phyloP scores from a whole-genome alignment of 2,797 vertebrate species.

The Potorous gilbertii region DNA sequence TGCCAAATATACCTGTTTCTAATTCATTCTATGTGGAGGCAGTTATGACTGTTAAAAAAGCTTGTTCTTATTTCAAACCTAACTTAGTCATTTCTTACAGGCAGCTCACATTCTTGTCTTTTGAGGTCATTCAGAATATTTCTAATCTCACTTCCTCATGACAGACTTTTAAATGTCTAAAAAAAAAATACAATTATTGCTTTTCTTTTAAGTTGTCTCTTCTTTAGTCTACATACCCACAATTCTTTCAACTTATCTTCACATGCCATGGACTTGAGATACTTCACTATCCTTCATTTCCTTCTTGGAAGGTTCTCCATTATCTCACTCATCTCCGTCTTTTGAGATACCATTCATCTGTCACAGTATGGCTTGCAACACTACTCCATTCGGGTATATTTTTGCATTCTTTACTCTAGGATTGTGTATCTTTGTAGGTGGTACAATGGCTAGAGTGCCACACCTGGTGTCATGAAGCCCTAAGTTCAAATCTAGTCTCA shows the following conservation, averaged over 20 bases:
- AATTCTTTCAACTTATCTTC: background rate
- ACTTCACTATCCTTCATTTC: background rate
- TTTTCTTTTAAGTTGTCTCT: background rate
- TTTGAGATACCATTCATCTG: background rate
- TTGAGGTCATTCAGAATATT: background rate
- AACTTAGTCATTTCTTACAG: background rate
- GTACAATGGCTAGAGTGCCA: too few relatives aligned
- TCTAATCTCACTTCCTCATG: background rate
- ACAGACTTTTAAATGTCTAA: background rate
- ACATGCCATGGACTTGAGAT: background rate
- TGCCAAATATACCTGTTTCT: background rate
- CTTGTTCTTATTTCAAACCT: background rate
- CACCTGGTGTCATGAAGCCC: background rate
- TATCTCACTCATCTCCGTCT: background rate
- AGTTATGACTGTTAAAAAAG: background rate
- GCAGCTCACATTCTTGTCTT: background rate
- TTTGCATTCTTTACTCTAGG: background rate
- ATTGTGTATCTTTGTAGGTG: background rate
- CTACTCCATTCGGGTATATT: background rate
- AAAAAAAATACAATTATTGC: background rate
- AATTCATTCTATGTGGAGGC: background rate
- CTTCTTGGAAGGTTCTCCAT: background rate
- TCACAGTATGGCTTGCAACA: background rate
- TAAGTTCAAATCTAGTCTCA: background rate
- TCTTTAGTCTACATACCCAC: background rate